Conservation (phyloP, 2,797 vertebrate genomes). For the Tamandua tetradactyla region DNA sequence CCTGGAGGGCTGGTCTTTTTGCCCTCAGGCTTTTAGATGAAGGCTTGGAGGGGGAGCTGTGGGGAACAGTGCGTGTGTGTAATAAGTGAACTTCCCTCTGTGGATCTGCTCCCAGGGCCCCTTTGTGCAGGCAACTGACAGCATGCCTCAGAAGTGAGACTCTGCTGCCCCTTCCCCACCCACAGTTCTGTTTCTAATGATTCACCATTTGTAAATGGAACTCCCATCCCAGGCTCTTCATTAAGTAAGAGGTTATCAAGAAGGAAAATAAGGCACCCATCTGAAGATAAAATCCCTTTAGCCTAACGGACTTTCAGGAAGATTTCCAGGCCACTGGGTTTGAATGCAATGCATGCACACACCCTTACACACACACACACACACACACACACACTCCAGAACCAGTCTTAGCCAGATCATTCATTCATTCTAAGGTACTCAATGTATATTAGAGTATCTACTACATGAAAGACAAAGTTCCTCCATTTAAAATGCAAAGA, state of each 20-base stretch:
- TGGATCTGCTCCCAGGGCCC: background rate
- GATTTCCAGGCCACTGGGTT: slow-evolving; percentile 55
- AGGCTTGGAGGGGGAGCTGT: background rate
- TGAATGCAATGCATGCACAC: slow-evolving; percentile 2
- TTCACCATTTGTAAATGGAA: slow-evolving; percentile 76
- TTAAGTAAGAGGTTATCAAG: slow-evolving; percentile 76
- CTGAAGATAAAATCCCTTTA: slow-evolving; percentile 75
- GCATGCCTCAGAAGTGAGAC: slow-evolving; percentile 63
- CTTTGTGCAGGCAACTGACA: background rate
- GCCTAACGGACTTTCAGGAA: slow-evolving; percentile 71
- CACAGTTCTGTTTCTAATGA: slow-evolving; percentile 79
- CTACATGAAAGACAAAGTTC: background rate
- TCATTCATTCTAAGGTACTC: background rate
- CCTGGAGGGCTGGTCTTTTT: slow-evolving; percentile 47
- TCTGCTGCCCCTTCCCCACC: slow-evolving; percentile 55
- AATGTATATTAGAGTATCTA: background rate
- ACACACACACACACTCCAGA: background rate
- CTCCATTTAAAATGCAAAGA: slow-evolving; percentile 17
- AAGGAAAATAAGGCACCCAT: slow-evolving; percentile 78
- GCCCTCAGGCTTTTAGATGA: slow-evolving; percentile 23
- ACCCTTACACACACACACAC: background rate
- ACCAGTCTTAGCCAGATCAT: background rate
- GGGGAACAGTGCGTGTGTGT: background rate
- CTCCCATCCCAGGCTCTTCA: slow-evolving; percentile 73
- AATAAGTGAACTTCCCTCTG: slow-evolving; percentile 10